These are phyloP conservation scores for Sarcophaga bullata DNA, from an alignment of 1,140 invertebrate genomes.

Conservation along the genomic window DNA sequence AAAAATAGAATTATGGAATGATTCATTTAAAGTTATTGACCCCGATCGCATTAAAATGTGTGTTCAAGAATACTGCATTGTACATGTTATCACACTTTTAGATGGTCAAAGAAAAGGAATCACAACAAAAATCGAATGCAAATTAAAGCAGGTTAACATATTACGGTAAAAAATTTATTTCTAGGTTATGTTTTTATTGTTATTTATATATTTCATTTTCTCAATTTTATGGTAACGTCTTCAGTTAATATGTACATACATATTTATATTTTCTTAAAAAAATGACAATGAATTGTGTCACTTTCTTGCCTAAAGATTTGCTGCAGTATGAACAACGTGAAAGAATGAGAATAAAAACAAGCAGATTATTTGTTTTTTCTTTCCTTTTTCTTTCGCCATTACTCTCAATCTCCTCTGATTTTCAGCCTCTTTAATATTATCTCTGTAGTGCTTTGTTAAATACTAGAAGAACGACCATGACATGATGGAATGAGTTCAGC, in stretches of 20 bases:
- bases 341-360: not conserved
- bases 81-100: no score
- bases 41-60: no score
- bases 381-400: not conserved
- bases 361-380: not conserved
- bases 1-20: no score
- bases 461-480: not conserved
- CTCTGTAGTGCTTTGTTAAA: constrained; percentile 9
- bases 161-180: constrained; percentile 2
- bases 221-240: not conserved
- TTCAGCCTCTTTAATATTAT: not conserved
- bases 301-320: constrained; percentile 10
- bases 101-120: no score
- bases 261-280: constrained; percentile 25
- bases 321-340: not conserved
- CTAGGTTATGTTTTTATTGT: not conserved
- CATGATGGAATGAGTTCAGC: constrained; percentile 17
- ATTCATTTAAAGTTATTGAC: no score
- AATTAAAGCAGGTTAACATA: constrained; percentile 26
- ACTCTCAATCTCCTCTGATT: no score
- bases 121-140: not conserved
- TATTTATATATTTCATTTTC: not conserved
- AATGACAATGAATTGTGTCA: not conserved
- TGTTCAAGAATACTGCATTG: no score
- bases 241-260: not conserved